A percentile compares a stretch with the other conserved stretches of the same genome.
phyloP scores from a whole-genome alignment of 2,888 invertebrate species.

The Perithous albicinctus region DNA sequence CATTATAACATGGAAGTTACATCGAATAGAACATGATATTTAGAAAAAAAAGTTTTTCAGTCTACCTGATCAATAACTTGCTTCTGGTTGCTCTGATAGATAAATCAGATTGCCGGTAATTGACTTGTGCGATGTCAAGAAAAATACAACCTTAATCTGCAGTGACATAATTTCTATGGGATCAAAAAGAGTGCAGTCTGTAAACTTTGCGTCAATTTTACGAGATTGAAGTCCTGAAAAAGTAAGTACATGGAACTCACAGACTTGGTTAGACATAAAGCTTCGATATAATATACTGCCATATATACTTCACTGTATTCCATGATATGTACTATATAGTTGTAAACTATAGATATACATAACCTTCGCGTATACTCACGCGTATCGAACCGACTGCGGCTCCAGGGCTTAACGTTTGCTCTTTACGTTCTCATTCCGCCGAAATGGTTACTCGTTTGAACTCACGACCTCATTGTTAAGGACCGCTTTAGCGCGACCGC shows the following conservation, averaged over 20 bases:
- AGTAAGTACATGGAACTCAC: neutral
- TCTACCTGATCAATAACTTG: too few species aligned
- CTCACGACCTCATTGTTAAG: slow-evolving; percentile 66
- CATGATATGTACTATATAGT: slow-evolving; percentile 3
- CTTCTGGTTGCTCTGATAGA: too few species aligned
- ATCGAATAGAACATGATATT: too few species aligned
- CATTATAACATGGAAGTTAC: too few species aligned
- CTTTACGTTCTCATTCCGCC: slow-evolving; percentile 66
- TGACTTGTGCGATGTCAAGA: too few species aligned
- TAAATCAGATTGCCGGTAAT: too few species aligned
- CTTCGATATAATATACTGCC: slow-evolving; percentile 16
- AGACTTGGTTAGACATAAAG: slow-evolving; percentile 16
- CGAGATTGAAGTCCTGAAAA: neutral
- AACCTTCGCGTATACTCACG: slow-evolving; percentile 28
- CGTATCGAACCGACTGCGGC: slow-evolving; percentile 52
- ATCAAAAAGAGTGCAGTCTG: too few species aligned
- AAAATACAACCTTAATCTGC: too few species aligned
- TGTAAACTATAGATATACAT: neutral
- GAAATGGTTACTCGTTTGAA: slow-evolving; percentile 65
- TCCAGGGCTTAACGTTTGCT: slow-evolving; percentile 62
- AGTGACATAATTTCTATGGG: too few species aligned
- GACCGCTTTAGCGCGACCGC: slow-evolving; percentile 59
- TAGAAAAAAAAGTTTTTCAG: too few species aligned
- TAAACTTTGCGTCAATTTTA: too few species aligned
- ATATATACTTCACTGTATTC: slow-evolving; percentile 14